These are phyloP conservation scores for Arizona elegans DNA, from an alignment of 2,113 vertebrate species.

Conservation along the genomic window DNA sequence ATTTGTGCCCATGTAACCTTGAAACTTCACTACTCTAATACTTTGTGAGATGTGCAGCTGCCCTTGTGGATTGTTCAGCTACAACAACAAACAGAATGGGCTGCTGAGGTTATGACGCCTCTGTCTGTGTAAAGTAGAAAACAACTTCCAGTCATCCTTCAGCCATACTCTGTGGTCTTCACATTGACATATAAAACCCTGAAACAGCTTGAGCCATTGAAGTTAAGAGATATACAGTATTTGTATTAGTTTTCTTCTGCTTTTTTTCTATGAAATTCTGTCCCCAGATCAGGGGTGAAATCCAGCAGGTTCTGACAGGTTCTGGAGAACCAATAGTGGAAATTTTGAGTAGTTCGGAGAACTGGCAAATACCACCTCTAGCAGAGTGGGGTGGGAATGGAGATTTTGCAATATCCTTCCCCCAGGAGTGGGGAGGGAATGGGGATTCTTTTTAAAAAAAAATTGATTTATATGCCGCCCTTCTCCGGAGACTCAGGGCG, in stretches of 20 bases:
- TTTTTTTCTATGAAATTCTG: neutral
- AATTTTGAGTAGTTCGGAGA: too few relatives aligned
- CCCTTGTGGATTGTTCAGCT: neutral
- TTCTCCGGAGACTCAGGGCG: too few relatives aligned
- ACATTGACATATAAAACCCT: neutral
- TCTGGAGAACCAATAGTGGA: too few relatives aligned
- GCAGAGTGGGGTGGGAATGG: too few relatives aligned
- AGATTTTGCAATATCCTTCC: too few relatives aligned
- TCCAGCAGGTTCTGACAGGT: too few relatives aligned
- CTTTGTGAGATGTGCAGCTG: slow-evolving; percentile 1
- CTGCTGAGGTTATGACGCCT: neutral
- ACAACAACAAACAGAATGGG: neutral
- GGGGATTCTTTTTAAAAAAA: too few relatives aligned
- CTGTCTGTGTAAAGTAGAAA: neutral
- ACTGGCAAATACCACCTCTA: too few relatives aligned
- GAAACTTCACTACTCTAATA: slow-evolving; percentile 5
- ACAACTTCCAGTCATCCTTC: neutral
- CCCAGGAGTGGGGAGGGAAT: too few relatives aligned
- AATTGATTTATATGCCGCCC: too few relatives aligned
- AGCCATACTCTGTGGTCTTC: neutral
- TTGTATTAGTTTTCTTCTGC: neutral
- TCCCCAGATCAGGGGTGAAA: neutral
- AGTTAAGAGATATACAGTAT: neutral
- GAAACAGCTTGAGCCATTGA: neutral
- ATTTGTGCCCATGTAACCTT: slow-evolving; percentile 19